Evolutionary conservation across 2,888 invertebrate genomes (phyloP), one percentile per base, ranked within the genome.

Genomic region (Shargacucullia verbasci): DNA sequence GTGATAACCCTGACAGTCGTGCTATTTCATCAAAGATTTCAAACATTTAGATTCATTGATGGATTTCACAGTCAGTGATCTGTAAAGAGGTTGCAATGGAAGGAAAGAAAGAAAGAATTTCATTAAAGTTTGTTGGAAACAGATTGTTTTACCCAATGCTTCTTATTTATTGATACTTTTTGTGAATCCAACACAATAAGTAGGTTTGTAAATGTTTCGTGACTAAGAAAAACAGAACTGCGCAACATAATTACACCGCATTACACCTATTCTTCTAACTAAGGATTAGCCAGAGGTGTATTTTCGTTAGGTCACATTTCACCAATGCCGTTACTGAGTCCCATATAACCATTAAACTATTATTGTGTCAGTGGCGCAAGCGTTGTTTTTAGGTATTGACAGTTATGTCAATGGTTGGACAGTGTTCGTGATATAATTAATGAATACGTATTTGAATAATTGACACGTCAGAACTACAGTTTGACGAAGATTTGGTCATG

Each of bases 41-140:
- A 50, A 66, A 46, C 33, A 56, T 47, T 40, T 43, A 52, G 50
- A 44, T 53, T 39, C 59, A 60, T 60, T 60, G 59, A 67, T 59
- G 13, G 46, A 50, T 75, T 65, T 65, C 57, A 55, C 27, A 65
- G 65, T 29, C 62, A 65, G 40, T 65, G 73, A 46, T 61, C 73
- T 65, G 64, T 56, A 52, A 72, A 59, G 45, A 53, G 38, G 61
- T 61, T 58, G 64, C 67, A 53, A 13, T 7, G 1, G 53, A 43
- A n/a, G 39, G 64, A 56, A 31, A 27, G 43, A 55, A 39, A 52
- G 48, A 65, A 72, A 75, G 53, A 69, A 52, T 57, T 63, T 72
- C 52, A 72, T 72, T 55, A 48, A 7, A 61, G 15, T 37, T 53
- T 20, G 25, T 53, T 55, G 39, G 49, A 64, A 65, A 65, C 43